phyloP scores from a whole-genome alignment of 2,888 invertebrate species.

The Labia minor region DNA sequence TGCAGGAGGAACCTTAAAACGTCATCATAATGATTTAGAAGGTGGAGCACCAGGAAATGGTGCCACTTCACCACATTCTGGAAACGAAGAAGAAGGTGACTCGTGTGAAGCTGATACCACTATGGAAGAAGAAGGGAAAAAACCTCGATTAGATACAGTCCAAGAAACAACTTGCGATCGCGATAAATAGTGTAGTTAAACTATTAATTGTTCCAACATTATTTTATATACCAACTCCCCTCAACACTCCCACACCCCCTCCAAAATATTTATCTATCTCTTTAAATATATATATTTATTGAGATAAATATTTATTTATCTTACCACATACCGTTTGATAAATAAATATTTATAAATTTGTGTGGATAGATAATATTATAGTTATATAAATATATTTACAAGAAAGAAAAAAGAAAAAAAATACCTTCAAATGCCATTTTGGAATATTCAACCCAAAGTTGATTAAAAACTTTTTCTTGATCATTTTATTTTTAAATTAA shows the following conservation, averaged over 20 bases:
- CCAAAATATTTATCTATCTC: too few species aligned
- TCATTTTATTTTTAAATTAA: neutral
- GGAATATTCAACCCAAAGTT: neutral
- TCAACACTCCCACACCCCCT: too few species aligned
- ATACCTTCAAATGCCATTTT: neutral
- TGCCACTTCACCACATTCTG: conserved; percentile 16
- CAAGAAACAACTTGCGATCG: conserved; percentile 17
- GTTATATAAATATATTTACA: neutral
- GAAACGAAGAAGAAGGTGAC: conserved; percentile 14
- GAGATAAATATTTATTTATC: conserved; percentile 1
- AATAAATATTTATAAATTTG: neutral
- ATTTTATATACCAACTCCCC: conserved; percentile 3
- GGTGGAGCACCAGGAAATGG: neutral
- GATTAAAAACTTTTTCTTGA: neutral
- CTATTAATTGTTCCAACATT: conserved; percentile 5
- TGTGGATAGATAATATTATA: neutral
- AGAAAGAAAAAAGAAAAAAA: neutral
- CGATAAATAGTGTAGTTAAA: conserved; percentile 21
- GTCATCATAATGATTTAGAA: conserved; percentile 22
- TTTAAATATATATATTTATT: too few species aligned
- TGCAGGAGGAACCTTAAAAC: conserved; percentile 20
- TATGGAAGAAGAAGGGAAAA: conserved; percentile 22
- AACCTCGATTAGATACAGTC: conserved; percentile 20
- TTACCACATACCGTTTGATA: neutral
- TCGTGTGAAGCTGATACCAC: conserved; percentile 18